Conservation (phyloP, 2,888 invertebrate genomes). For the Chironomus tentans region DNA sequence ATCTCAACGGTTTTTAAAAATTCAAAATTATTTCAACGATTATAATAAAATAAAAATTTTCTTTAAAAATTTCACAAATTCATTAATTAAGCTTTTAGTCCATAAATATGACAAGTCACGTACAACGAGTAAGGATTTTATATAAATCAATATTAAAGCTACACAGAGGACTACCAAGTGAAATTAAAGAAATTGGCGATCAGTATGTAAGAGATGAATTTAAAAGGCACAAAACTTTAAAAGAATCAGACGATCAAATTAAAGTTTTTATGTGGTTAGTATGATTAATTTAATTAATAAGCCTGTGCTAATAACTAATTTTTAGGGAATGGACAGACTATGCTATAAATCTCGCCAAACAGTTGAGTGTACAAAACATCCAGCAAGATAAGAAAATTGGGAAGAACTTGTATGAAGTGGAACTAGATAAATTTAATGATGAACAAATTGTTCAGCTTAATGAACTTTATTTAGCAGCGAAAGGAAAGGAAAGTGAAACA, state of each 20-base stretch:
- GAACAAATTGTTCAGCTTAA: constrained; percentile 58
- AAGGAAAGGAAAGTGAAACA: constrained; percentile 29
- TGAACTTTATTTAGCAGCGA: constrained; percentile 51
- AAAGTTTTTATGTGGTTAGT: constrained; percentile 30
- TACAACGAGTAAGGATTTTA: constrained; percentile 45
- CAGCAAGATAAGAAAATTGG: constrained; percentile 41
- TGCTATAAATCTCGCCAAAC: constrained; percentile 48
- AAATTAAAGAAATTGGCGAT: constrained; percentile 49
- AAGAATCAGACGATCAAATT: neutral
- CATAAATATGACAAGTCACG: constrained; percentile 35
- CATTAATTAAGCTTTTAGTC: neutral
- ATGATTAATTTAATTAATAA: no score
- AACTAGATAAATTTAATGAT: constrained; percentile 49
- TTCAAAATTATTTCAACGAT: no score
- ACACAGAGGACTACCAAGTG: constrained; percentile 50
- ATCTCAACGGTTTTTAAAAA: no score
- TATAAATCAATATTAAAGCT: constrained; percentile 54
- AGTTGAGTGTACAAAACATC: constrained; percentile 41
- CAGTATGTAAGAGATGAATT: constrained; percentile 40
- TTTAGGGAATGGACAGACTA: constrained; percentile 44
- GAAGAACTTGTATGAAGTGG: constrained; percentile 39
- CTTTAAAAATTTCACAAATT: no score
- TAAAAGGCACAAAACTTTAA: neutral
- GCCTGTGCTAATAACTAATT: neutral
- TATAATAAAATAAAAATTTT: neutral